Percentiles rank a stretch among this genome's conserved stretches.
Conservation (phyloP, 2,888 invertebrate species). For the Deilephila elpenor region DNA sequence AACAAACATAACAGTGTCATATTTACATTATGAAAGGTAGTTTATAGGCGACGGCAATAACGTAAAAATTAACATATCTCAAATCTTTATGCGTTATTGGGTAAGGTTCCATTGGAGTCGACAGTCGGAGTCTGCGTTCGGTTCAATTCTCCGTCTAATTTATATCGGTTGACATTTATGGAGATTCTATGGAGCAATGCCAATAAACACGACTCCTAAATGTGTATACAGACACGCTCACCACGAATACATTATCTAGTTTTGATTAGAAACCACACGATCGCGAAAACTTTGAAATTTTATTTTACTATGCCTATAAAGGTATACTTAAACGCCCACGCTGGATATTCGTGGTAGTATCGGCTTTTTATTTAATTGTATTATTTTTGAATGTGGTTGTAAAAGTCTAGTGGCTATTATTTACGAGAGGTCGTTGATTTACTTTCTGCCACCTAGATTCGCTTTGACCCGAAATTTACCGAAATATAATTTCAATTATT, state of each 20-base stretch:
- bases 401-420: constrained; percentile 9
- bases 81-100: constrained; percentile 58
- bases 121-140: constrained; percentile 38
- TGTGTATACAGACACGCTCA: constrained; percentile 56
- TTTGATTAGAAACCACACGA: constrained; percentile 51
- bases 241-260: constrained; percentile 51
- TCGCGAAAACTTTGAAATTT: constrained; percentile 53
- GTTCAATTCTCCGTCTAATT: constrained; percentile 61
- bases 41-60: constrained; percentile 53
- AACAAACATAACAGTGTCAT: constrained; percentile 36
- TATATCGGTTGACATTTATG: constrained; percentile 77
- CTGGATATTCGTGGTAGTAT: neutral
- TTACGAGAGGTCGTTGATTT: constrained; percentile 6
- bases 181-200: constrained; percentile 65
- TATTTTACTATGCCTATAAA: constrained; percentile 11
- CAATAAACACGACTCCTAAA: constrained; percentile 68
- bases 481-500: neutral
- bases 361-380: constrained; percentile 15
- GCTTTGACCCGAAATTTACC: neutral
- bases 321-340: constrained; percentile 12
- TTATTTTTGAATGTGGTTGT: constrained; percentile 12
- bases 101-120: constrained; percentile 46
- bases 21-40: constrained; percentile 45
- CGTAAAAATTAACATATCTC: constrained; percentile 71
- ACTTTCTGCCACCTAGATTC: constrained; percentile 2